A percentile compares a stretch with the other conserved stretches of the same genome.
Conservation (phyloP, 1,140 invertebrate species). For the Drosophila neocordata region DNA sequence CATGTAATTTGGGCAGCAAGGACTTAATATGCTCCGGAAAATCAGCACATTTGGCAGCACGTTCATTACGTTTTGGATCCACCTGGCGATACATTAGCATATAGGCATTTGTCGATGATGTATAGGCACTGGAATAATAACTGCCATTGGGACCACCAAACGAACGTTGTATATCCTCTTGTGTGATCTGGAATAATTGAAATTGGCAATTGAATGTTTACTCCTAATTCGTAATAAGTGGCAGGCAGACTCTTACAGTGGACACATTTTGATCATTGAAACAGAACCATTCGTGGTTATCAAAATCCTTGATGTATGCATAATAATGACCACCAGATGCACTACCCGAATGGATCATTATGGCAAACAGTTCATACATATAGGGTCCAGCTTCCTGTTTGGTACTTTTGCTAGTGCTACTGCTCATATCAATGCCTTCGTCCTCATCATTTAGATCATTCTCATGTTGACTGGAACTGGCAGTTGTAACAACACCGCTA, state of each 20-base stretch:
- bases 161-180: conserved; percentile 92
- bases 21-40: conserved; percentile 90
- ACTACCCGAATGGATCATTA: conserved; percentile 97
- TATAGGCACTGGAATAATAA: conserved; percentile 90
- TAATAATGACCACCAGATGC: conserved; percentile 97
- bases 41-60: conserved; percentile 87
- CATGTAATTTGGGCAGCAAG: conserved; percentile 87
- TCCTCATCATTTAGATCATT: conserved; percentile 84
- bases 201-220: background rate
- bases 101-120: conserved; percentile 95
- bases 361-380: conserved; percentile 94
- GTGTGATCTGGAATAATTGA: conserved; percentile 86
- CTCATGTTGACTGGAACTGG: conserved; percentile 77
- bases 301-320: conserved; percentile 95
- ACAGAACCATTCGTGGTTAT: conserved; percentile 90
- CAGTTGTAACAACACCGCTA: conserved; percentile 75
- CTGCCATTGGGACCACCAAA: conserved; percentile 89
- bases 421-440: conserved; percentile 88
- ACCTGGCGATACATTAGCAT: conserved; percentile 96
- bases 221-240: too few relatives aligned
- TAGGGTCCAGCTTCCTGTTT: conserved; percentile 86
- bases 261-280: conserved; percentile 92
- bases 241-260: too few relatives aligned
- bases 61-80: conserved; percentile 88
- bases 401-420: conserved; percentile 83